phyloP scores from a whole-genome alignment of 2,888 invertebrate species.

The Metallyticus violacea region DNA sequence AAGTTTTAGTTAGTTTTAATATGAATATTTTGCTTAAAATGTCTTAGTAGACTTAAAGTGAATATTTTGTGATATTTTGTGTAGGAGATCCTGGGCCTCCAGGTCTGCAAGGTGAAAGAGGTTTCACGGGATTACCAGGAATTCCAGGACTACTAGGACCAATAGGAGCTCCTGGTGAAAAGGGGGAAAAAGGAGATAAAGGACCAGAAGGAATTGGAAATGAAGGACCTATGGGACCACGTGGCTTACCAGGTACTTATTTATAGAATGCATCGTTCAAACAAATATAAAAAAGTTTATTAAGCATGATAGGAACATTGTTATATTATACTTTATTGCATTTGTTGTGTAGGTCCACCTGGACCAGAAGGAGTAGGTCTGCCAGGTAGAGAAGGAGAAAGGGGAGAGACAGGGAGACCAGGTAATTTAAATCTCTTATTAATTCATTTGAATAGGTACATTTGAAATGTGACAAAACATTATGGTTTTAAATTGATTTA shows the following conservation, averaged over 20 bases:
- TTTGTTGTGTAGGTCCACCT: conserved; percentile 54
- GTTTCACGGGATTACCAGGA: conserved; percentile 63
- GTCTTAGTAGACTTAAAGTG: too few species aligned
- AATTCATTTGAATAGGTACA: too few species aligned
- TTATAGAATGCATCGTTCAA: too few species aligned
- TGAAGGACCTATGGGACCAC: conserved; percentile 70
- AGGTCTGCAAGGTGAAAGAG: conserved; percentile 62
- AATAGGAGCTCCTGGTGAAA: conserved; percentile 60
- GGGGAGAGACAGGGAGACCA: conserved; percentile 71
- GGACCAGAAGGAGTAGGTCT: conserved; percentile 64
- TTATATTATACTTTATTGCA: background rate
- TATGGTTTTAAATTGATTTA: too few species aligned
- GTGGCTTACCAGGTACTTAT: conserved; percentile 61
- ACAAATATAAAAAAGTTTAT: background rate
- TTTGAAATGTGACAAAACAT: too few species aligned
- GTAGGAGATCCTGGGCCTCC: conserved; percentile 65
- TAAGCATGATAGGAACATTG: background rate
- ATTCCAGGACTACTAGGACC: conserved; percentile 58
- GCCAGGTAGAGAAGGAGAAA: conserved; percentile 70
- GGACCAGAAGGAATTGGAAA: conserved; percentile 69
- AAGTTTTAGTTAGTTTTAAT: too few species aligned
- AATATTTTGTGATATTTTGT: background rate
- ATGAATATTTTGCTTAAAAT: too few species aligned
- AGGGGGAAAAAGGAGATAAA: conserved; percentile 72
- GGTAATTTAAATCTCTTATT: too few species aligned